Conservation (phyloP, 2,113 vertebrate species). For the Neotragus moschatus region DNA sequence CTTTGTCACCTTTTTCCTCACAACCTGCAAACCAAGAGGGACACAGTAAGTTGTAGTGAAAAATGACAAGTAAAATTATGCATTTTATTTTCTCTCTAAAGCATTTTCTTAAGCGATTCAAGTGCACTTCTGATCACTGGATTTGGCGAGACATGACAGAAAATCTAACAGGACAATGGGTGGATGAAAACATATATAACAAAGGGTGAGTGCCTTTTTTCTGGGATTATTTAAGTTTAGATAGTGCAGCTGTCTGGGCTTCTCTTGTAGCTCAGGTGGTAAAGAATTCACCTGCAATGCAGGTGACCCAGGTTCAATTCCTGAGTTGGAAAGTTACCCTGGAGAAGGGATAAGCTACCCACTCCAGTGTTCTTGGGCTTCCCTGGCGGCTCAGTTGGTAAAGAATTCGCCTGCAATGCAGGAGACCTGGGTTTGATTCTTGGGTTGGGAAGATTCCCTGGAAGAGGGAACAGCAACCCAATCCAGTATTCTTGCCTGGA, state of each 20-base stretch:
- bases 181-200: background rate
- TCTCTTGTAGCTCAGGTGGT: background rate
- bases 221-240: background rate
- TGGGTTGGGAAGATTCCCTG: background rate
- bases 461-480: background rate
- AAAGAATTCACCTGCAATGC: background rate
- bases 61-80: background rate
- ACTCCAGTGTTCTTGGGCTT: background rate
- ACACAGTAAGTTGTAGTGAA: background rate
- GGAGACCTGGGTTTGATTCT: background rate
- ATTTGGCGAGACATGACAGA: background rate
- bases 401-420: background rate
- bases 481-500: background rate
- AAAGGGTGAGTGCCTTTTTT: constrained; percentile 1
- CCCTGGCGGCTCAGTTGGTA: accelerated
- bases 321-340: background rate
- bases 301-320: background rate
- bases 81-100: background rate
- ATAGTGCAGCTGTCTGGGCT: background rate
- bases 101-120: background rate
- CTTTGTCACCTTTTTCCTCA: background rate
- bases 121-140: constrained; percentile 13
- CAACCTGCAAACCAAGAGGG: background rate
- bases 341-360: background rate
- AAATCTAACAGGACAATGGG: background rate